Evolutionary conservation across 2,888 invertebrate species (phyloP), one percentile per base, ranked within the genome.

Genomic region (Dasysyrphus tricinctus): DNA sequence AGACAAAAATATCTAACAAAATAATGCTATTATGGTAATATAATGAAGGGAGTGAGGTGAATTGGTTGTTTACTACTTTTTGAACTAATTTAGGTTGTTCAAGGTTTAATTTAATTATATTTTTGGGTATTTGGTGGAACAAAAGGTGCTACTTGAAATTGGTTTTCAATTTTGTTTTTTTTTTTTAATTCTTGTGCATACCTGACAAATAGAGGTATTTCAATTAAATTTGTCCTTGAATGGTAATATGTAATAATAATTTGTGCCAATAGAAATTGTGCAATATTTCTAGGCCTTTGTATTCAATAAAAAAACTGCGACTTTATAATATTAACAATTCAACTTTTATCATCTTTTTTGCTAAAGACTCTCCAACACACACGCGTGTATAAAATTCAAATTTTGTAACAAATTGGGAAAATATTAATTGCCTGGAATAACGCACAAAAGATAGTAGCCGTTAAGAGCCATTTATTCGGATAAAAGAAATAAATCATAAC

Each of bases 51-150:
- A 63, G 5, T 16, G n/a, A 24, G 29, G 56, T 44, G 42, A 56
- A 67, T 16, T 19, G 14, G 34, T 9, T 42, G 39, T 8, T 39
- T 59, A 32, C 32, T 69, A 7, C 16, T 47, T 29, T 7, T 29
- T 51, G 44, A 29, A 14, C 11, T 34, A 24, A 24, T 42, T 5
- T n/a, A 73, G 3, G 59, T 61, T 32, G 16, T 76, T 72, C 81
- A 82, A 82, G 81, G 81, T 77, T 73, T 39, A 69, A 39, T 54
- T 69, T 69, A 39, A 54, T 72, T 29, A 19, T 24, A 14, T 69
- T 59, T 51, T 51, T 67, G 39, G 37, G 12, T 5, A 11, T 32
- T n/a, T 61, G 14, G 37, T n/a, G 16, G 7, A 37, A 29, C 49
- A 32, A 59, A n/a, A 59, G 56, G 65, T 67, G 49, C 67, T 67